Evolutionary conservation across 2,888 invertebrate species (phyloP), one percentile per base, ranked within the genome.

Genomic region (Dynastes maya): DNA sequence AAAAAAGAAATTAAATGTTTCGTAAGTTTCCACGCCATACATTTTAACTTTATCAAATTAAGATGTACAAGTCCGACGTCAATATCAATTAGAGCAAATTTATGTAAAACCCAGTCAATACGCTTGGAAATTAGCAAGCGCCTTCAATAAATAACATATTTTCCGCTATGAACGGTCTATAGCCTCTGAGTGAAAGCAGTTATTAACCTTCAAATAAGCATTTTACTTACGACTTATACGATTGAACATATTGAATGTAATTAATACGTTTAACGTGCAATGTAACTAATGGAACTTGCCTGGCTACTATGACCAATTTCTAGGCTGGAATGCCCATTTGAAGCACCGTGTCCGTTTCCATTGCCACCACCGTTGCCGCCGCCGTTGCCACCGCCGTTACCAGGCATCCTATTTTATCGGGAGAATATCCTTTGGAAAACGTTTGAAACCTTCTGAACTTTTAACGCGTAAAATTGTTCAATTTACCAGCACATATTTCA

Each of bases 301-400:
- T 90, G 90, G 84, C 89, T 89, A 82, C 89, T 90, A 76, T 89
- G 89, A 72, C 88, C 89, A 79, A 89, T 89, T 86, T 90, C 89
- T 90, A 92, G 87, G 78, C 89, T 91, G 64, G 91, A 90, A 84
- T 90, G 91, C 81, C 91, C 90, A 85, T 89, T 91, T 51, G 78
- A 81, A 74, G 80, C 75, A 65, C 40, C 9, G 40, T 65, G n/a
- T 16, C 55, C 55, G 16, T 8, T 2, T 3, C 22, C 22, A n/a
- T 22, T 22, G 6, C 55, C 55, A 55, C 22, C 22, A 11, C 55
- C 13, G 22, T 22, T 22, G 22, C 55, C 55, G 5, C 22, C 22
- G 11, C 55, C 55, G n/a, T 22, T 22, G n/a, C 55, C 16, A 22
- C 55, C 55, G 55, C 55, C 55, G n/a, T n/a, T n/a, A 6, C 29